Conservation (phyloP, 2,888 invertebrate species). For the Nematopogon swammerdamellus region DNA sequence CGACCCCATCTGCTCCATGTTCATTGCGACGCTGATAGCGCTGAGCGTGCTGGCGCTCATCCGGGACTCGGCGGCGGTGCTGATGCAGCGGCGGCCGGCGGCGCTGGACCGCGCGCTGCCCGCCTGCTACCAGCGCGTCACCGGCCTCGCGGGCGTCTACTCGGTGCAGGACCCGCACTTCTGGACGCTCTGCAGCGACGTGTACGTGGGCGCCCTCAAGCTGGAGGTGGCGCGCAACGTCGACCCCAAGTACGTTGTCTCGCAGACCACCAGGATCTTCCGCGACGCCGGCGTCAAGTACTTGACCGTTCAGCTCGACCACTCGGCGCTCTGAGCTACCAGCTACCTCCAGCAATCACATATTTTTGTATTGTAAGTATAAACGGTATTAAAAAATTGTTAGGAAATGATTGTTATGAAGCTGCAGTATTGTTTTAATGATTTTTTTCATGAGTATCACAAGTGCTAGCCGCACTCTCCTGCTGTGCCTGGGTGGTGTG, state of each 20-base stretch:
- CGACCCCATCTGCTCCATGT: conserved; percentile 97
- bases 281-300: conserved; percentile 89
- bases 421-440: no score
- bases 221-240: conserved; percentile 92
- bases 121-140: conserved; percentile 85
- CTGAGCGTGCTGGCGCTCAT: conserved; percentile 82
- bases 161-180: conserved; percentile 97
- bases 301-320: conserved; percentile 90
- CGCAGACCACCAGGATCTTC: conserved; percentile 93
- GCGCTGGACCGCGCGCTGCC: conserved; percentile 79
- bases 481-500: no score
- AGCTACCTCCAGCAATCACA: no score
- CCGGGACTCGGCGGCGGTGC: conserved; percentile 82
- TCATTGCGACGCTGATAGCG: conserved; percentile 87
- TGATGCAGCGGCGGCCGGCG: conserved; percentile 92
- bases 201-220: conserved; percentile 90
- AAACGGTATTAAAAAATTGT: no score
- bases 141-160: conserved; percentile 89
- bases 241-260: conserved; percentile 89
- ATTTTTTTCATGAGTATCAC: no score
- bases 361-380: no score
- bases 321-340: conserved; percentile 67
- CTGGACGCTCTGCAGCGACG: conserved; percentile 96
- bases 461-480: no score
- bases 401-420: no score